Percentiles rank a stretch among this genome's conserved stretches.
Conservation (phyloP, 2,113 vertebrate species). For the Hippocampus zosterae region DNA sequence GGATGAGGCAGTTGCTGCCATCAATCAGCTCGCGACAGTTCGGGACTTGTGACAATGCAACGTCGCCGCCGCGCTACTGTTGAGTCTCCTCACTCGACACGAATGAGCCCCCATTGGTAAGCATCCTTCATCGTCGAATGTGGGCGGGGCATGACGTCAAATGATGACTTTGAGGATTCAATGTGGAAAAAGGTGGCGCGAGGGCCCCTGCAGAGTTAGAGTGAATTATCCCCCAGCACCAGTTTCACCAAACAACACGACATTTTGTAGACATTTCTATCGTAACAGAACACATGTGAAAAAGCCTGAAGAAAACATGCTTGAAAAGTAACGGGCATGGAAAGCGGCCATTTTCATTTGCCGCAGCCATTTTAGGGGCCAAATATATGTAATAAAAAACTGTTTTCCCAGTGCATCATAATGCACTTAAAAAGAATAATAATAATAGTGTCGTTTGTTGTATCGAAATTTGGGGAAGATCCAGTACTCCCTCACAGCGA, state of each 20-base stretch:
- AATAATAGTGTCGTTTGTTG: constrained; percentile 44
- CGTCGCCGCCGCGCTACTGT: neutral
- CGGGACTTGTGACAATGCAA: constrained; percentile 18
- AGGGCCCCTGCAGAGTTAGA: too few species aligned
- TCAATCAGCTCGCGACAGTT: constrained; percentile 35
- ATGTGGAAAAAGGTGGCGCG: too few species aligned
- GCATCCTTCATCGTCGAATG: too few species aligned
- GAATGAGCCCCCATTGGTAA: too few species aligned
- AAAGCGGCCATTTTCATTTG: too few species aligned
- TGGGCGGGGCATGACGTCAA: too few species aligned
- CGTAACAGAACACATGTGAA: neutral
- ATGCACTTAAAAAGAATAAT: neutral
- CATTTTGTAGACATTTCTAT: neutral
- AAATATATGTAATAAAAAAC: neutral
- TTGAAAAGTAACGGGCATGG: too few species aligned
- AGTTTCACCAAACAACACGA: neutral
- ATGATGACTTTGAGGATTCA: too few species aligned
- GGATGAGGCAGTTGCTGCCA: constrained; percentile 31
- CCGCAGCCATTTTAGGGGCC: too few species aligned
- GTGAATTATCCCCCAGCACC: neutral
- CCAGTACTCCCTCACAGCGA: constrained; percentile 9
- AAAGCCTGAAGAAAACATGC: neutral
- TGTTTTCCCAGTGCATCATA: constrained; percentile 4
- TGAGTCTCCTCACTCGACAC: neutral
- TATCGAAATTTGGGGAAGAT: constrained; percentile 31